phyloP scores from a whole-genome alignment of 2,888 invertebrate species.

The Sipunculus nudus region DNA sequence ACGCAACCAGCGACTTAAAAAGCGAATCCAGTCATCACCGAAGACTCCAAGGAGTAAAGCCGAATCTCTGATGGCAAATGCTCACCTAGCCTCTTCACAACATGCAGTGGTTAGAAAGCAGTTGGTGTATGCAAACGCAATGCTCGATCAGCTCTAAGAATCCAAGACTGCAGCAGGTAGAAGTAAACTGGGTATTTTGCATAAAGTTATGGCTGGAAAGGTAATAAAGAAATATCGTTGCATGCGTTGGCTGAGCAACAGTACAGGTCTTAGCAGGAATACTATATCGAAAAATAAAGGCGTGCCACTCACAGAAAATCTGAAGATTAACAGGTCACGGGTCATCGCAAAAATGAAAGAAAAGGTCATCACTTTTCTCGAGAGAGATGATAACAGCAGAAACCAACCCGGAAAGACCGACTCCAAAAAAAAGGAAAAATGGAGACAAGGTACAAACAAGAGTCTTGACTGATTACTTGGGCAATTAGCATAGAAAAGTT shows the following conservation, averaged over 20 bases:
- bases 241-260: neutral
- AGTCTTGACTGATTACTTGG: conserved; percentile 31
- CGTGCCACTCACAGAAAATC: too few relatives aligned
- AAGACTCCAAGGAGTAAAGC: too few relatives aligned
- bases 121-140: too few relatives aligned
- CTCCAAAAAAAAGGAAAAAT: conserved; percentile 20
- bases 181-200: neutral
- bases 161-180: too few relatives aligned
- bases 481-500: conserved; percentile 27
- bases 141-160: too few relatives aligned
- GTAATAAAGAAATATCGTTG: conserved; percentile 21
- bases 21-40: too few relatives aligned
- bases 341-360: too few relatives aligned
- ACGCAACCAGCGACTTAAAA: too few relatives aligned
- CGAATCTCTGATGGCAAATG: too few relatives aligned
- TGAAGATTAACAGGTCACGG: too few relatives aligned
- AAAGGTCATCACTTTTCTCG: conserved; percentile 20
- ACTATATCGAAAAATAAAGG: neutral
- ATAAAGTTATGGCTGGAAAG: conserved; percentile 7
- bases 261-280: neutral
- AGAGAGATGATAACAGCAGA: conserved; percentile 29
- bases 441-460: too few relatives aligned
- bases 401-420: conserved; percentile 28
- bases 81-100: neutral
- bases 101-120: neutral